phyloP scores from a whole-genome alignment of 2,113 vertebrate genomes.

The Lagopus leucura region DNA sequence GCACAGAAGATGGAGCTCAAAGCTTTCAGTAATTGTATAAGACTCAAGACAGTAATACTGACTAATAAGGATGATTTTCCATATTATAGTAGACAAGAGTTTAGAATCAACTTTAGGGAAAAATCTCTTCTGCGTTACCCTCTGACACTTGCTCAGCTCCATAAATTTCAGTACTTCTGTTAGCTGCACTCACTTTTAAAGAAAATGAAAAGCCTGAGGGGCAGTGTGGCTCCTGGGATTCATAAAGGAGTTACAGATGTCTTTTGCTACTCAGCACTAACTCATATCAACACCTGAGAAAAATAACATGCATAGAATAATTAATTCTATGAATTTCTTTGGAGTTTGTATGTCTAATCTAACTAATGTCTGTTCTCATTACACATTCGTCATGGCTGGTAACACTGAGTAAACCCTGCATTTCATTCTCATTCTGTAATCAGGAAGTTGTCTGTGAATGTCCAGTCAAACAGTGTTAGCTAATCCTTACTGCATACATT shows the following conservation, averaged over 20 bases:
- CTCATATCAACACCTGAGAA: not conserved
- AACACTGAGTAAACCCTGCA: not conserved
- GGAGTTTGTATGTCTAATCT: not conserved
- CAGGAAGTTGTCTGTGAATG: not conserved
- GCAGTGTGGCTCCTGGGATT: not conserved
- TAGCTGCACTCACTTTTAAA: not conserved
- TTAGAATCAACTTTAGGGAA: not conserved
- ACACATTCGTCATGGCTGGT: too few species aligned
- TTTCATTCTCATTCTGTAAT: not conserved
- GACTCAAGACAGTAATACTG: not conserved
- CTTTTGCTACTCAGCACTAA: not conserved
- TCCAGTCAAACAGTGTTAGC: rapidly evolving
- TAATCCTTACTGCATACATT: too few species aligned
- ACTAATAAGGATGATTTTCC: not conserved
- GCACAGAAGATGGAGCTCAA: not conserved
- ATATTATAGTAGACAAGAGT: not conserved
- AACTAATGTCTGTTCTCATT: not conserved
- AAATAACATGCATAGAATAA: not conserved
- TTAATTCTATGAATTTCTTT: not conserved
- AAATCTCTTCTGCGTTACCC: not conserved
- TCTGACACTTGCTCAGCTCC: not conserved
- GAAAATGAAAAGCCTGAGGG: not conserved
- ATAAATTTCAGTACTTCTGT: not conserved
- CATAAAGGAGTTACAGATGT: not conserved
- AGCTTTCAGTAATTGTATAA: not conserved